A percentile compares a stretch with the other conserved stretches of the same genome.
Conservation (phyloP, 2,113 vertebrate genomes). For the Phaetusa simplex region DNA sequence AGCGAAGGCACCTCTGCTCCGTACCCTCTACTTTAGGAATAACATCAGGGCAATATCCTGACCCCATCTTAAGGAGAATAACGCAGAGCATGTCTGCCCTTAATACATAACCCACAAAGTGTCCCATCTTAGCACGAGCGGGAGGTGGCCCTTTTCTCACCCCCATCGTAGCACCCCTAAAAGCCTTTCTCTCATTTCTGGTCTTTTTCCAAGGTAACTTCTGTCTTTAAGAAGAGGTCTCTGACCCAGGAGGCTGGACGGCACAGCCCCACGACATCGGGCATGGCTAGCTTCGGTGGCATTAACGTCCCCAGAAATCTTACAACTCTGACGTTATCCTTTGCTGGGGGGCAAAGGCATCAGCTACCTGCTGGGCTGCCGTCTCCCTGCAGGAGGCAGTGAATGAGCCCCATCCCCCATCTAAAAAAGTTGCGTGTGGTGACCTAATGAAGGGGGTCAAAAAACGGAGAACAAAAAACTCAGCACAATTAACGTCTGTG, state of each 20-base stretch:
- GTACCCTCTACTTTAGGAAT: neutral
- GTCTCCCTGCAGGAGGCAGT: neutral
- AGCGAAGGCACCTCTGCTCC: neutral
- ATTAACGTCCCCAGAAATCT: neutral
- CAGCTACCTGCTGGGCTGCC: neutral
- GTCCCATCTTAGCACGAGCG: accelerated
- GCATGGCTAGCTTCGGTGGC: neutral
- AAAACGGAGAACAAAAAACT: neutral
- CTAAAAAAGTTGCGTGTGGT: neutral
- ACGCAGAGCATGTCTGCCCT: neutral
- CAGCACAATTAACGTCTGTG: neutral
- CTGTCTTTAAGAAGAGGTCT: neutral
- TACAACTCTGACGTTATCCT: neutral
- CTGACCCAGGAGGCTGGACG: neutral
- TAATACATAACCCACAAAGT: neutral
- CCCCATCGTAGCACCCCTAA: too few relatives aligned
- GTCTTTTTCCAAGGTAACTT: neutral
- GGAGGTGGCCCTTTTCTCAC: neutral
- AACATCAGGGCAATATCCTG: neutral
- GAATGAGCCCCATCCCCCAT: accelerated
- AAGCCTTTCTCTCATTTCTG: neutral
- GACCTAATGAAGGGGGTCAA: neutral
- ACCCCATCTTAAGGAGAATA: neutral
- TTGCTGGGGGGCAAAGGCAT: neutral
- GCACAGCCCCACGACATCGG: neutral